Conservation (phyloP, 2,888 invertebrate genomes). For the Cryptosula pallasiana region DNA sequence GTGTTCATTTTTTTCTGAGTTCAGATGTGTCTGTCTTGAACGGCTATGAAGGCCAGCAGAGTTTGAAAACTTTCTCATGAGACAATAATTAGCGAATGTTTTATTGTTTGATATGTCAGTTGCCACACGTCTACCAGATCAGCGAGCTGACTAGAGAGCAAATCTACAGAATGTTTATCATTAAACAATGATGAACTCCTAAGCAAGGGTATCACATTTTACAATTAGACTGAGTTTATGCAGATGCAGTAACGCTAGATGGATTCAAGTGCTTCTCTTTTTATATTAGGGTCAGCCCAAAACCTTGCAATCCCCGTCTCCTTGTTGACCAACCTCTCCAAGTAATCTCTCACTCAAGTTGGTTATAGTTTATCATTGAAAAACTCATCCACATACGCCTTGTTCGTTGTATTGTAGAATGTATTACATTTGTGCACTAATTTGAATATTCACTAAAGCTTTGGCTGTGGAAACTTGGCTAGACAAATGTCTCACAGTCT, state of each 20-base stretch:
- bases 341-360: background rate
- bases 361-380: constrained; percentile 15
- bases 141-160: too few relatives aligned
- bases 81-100: too few relatives aligned
- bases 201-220: background rate
- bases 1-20: too few relatives aligned
- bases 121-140: background rate
- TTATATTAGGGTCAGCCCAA: background rate
- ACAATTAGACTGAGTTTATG: background rate
- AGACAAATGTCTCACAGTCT: background rate
- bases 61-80: too few relatives aligned
- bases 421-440: background rate
- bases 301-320: background rate
- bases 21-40: too few relatives aligned
- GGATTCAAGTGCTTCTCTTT: background rate
- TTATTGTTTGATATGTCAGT: too few relatives aligned
- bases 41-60: too few relatives aligned
- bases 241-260: background rate
- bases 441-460: too few relatives aligned
- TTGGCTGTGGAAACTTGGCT: too few relatives aligned
- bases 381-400: constrained; percentile 13
- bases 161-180: background rate
- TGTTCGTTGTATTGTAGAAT: background rate
- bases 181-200: background rate
- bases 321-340: constrained; percentile 3